Conservation (phyloP, 2,113 vertebrate genomes). For the Potamarius usumacintae region DNA sequence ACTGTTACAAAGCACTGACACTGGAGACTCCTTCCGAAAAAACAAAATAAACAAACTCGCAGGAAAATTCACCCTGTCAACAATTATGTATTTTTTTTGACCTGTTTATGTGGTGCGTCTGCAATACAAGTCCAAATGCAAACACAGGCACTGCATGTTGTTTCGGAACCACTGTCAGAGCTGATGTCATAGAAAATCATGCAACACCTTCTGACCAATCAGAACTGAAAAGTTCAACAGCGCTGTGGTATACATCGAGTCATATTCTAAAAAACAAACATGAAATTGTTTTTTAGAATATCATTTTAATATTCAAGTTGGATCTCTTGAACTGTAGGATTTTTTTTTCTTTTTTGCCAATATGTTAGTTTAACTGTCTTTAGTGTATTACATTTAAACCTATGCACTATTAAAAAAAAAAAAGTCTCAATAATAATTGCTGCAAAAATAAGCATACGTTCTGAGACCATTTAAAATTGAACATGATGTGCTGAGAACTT, state of each 20-base stretch:
- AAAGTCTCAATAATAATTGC: neutral
- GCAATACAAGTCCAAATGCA: neutral
- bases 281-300: neutral
- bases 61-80: neutral
- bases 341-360: neutral
- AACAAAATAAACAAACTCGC: neutral
- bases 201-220: neutral
- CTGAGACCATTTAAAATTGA: neutral
- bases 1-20: neutral
- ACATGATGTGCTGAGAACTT: neutral
- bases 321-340: neutral
- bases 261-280: neutral
- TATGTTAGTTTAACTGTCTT: slow-evolving; percentile 1
- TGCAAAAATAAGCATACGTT: neutral
- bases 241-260: neutral
- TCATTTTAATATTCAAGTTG: neutral
- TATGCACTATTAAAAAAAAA: neutral
- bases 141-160: neutral
- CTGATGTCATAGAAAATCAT: neutral
- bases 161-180: neutral
- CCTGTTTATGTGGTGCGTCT: neutral
- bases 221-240: neutral
- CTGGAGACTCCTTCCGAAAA: neutral
- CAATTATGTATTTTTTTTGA: neutral
- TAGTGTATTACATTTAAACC: neutral